phyloP scores from a whole-genome alignment of 1,140 invertebrate species.

The Cydia amplana region DNA sequence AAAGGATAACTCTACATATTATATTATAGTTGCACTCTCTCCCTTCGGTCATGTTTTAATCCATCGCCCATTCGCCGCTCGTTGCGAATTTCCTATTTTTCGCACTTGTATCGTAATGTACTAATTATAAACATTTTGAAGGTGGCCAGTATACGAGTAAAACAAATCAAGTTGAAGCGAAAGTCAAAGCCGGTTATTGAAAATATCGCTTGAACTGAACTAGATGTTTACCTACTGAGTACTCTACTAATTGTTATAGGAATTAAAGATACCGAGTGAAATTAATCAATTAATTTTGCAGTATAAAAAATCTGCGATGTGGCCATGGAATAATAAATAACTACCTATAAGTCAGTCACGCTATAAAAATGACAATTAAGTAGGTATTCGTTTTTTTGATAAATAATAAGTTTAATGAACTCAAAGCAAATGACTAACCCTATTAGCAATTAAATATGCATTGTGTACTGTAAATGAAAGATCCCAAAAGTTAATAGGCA shows the following conservation, averaged over 20 bases:
- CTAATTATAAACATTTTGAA: constrained; percentile 7
- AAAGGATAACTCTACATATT: too few relatives aligned
- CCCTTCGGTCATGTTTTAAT: too few relatives aligned
- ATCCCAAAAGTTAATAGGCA: too few relatives aligned
- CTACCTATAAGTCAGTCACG: neutral
- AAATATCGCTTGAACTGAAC: constrained; percentile 46
- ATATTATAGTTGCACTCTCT: too few relatives aligned
- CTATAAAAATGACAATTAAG: neutral
- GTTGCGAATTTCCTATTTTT: too few relatives aligned
- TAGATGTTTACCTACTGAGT: constrained; percentile 47
- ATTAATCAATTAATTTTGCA: constrained; percentile 32
- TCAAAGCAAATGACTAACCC: too few relatives aligned
- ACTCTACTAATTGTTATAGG: constrained; percentile 39
- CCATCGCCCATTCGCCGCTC: too few relatives aligned
- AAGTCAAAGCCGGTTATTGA: constrained; percentile 53
- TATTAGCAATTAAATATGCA: too few relatives aligned
- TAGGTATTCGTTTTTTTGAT: too few relatives aligned
- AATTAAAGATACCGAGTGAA: constrained; percentile 45
- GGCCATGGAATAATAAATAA: neutral
- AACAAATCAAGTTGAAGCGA: constrained; percentile 47
- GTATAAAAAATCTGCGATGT: neutral
- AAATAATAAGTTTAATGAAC: too few relatives aligned
- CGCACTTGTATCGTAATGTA: too few relatives aligned
- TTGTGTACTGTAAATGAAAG: too few relatives aligned
- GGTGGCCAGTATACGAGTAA: constrained; percentile 36